A percentile compares a stretch with the other conserved stretches of the same genome.
Conservation (phyloP, 2,888 invertebrate species). For the Cephus sareptanus region DNA sequence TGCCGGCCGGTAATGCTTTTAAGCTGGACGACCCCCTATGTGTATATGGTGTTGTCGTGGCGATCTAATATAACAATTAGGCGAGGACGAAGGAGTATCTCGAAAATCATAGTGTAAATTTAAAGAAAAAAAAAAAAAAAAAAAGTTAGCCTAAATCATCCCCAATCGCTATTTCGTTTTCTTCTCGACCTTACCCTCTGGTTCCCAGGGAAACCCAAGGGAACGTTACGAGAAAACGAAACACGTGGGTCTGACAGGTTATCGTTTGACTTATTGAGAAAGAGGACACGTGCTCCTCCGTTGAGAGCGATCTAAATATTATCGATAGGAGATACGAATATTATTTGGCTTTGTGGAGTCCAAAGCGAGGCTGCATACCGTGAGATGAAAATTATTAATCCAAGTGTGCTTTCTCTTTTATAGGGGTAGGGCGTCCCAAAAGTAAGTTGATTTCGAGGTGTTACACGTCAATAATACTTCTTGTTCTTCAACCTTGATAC, state of each 20-base stretch:
- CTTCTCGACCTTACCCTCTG: background rate
- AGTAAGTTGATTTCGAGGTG: conserved; percentile 63
- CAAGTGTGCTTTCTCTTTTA: conserved; percentile 63
- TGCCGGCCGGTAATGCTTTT: background rate
- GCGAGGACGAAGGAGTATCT: background rate
- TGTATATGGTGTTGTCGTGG: background rate
- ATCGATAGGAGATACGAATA: background rate
- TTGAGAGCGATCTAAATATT: background rate
- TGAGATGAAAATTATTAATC: conserved; percentile 49
- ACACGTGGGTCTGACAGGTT: background rate
- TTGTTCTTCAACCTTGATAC: conserved; percentile 11
- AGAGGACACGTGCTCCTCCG: background rate
- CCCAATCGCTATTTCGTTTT: background rate
- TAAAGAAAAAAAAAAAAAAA: conserved; percentile 2
- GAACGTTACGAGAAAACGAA: background rate
- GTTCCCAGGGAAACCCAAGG: background rate
- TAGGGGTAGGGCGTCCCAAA: conserved; percentile 67
- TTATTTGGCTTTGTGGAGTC: conserved; percentile 26
- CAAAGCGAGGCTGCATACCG: conserved; percentile 8
- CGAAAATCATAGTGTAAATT: background rate
- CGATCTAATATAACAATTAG: background rate
- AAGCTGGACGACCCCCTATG: background rate
- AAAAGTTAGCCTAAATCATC: conserved; percentile 11
- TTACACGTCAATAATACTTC: conserved; percentile 59
- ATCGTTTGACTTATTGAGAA: background rate